Evolutionary conservation across 2,888 invertebrate species (phyloP), one percentile per base, ranked within the genome.

Genomic region (Isotomurus palustris): DNA sequence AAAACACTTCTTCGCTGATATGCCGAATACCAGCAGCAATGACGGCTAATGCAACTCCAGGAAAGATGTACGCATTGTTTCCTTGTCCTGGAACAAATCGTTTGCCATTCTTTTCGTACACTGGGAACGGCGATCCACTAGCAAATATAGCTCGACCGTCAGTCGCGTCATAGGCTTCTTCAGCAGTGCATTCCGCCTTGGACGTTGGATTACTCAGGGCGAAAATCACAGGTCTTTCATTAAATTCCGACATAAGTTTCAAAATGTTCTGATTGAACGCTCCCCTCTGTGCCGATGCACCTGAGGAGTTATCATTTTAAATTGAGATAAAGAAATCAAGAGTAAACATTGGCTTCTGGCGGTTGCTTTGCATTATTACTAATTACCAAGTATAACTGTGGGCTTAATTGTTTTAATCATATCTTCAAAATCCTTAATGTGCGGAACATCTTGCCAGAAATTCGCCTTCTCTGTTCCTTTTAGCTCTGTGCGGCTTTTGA

Each of bases 111-210:
- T 84, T 81, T 14, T 82, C 79, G 2, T 93, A 91, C 2, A 90
- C 85, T 17, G 87, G 87, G 79, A 99, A 99, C 0, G 97, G 97
- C 27, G 94, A 95, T 5, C 97, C 97, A 27, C 93, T 94, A 1
- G 94, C 89, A 78, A 94, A 99, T 55, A 99, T 84, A 70, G 88
- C 89, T 53, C 88, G 84, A 24, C 95, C 97, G 27, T 65, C 62
- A 4, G 96, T 94, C 73, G 86, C 77, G 38, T 76, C 82, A 77
- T 96, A 99, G 3, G 96, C 97, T 72, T 92, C 83, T 76, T 94
- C 91, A n/a, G 99, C 99, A n/a, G 99, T 97, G 75, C 99, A 99
- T 78, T 99, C 99, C 0, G 99, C 94, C 79, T 95, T 95, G 76
- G 85, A 84, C 53, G 99, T 99, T 53, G 99, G 99, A 80, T 99